Evolutionary conservation across 2,113 vertebrate species (phyloP), one percentile per base, ranked within the genome.

Genomic region (Podarcis muralis): DNA sequence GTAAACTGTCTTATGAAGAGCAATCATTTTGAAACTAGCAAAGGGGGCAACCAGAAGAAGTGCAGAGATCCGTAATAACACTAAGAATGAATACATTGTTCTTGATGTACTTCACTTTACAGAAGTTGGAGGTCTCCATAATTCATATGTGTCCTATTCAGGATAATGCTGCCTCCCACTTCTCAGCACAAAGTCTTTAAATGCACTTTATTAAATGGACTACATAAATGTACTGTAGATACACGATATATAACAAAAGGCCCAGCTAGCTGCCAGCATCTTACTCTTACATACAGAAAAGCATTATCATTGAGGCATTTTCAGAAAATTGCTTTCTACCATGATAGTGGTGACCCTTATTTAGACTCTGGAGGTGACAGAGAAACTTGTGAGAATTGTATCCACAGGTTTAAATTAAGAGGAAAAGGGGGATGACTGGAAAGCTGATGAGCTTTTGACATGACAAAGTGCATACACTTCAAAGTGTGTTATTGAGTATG

Each of bases 331-430:
- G 1, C 40, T 87, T 30, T 83, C 74, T 85, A 75, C 65, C 13
- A 1, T 53, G 25, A 22, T 22, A 87, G 78, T 6, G 81, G 2
- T 88, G 48, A 53, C 40, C 22, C 2, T 32, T 90, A 90, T 91
- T 89, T 84, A 92, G 1, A 76, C 62, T 89, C 85, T 57, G 53
- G 30, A 91, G 72, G 62, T 80, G 72, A 74, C 16, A 93, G 86
- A 86, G 20, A 75, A 87, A 84, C 1, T 7, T 88, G 23, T 43
- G 57, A 92, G 65, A 77, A 18, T 27, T 48, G 75, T 9, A 1
- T 81, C 76, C 22, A 22, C 43, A 88, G 35, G 48, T 83, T 87
- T 92, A 86, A 91, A 84, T 69, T 69, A 87, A 79, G 53, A 90
- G 1, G 1, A 22, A 88, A 43, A 90, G 74, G 1, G 83, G 7